Evolutionary conservation across 23 tunicate genomes (phyloP).

Genomic region (Corella eumyota): DNA sequence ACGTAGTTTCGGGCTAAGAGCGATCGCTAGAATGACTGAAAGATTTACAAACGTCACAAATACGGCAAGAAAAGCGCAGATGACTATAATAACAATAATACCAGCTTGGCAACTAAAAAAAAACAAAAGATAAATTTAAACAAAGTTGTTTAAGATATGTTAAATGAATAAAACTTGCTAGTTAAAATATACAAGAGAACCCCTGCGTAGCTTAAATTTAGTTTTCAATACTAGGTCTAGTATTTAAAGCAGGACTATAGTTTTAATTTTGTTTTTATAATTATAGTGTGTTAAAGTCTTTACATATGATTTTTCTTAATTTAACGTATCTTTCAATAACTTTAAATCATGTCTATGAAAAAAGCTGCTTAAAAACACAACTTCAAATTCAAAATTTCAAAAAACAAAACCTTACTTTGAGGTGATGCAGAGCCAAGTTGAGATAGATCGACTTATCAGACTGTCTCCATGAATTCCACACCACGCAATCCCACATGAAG

Average conservation of each 20-base stretch:
- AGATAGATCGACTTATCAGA: slow-evolving; percentile 6
- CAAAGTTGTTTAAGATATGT: no score
- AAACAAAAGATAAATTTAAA: no score
- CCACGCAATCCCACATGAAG: slow-evolving; percentile 55
- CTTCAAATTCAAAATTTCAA: neutral
- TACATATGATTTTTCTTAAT: neutral
- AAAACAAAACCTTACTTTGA: slow-evolving; percentile 19
- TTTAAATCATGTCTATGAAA: no score
- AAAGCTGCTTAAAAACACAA: no score
- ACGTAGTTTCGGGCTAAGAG: slow-evolving; percentile 16
- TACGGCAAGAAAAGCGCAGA: slow-evolving; percentile 32
- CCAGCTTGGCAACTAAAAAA: slow-evolving; percentile 58
- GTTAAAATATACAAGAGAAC: neutral
- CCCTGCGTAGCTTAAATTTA: neutral
- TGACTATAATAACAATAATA: slow-evolving; percentile 28
- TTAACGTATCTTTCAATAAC: no score
- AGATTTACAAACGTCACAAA: slow-evolving; percentile 30
- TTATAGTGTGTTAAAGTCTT: neutral
- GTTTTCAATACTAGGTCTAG: neutral
- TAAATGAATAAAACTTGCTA: no score
- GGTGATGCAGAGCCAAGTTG: slow-evolving; percentile 54
- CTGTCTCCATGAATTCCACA: slow-evolving; percentile 37
- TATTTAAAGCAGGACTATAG: neutral
- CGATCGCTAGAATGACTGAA: slow-evolving; percentile 30
- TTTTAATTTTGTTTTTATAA: neutral